Base-by-base conservation (phyloP, 2,797 vertebrate species). In the Karalla daura region DNA sequence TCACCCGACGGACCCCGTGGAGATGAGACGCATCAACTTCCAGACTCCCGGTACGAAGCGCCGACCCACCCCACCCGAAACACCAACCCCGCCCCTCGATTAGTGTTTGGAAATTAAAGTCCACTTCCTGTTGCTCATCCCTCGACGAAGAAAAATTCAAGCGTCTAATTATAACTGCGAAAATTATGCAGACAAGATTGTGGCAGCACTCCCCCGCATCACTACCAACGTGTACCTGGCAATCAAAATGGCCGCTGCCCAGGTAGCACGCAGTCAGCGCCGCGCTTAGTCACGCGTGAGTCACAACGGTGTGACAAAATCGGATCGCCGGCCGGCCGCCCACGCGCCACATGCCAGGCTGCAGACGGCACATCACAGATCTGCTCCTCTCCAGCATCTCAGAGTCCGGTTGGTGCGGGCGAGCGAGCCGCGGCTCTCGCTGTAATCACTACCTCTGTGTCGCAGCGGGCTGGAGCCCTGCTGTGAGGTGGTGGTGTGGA, bases 1-100 rank as follows among this genome's bases (percentile, higher is more conserved):
- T 82, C 96, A 98, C 88, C 96, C 98, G 0, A 98, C 97, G 17
- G 98, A 99, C 87, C 98, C 98, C 0, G 98, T 99, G 78, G 97
- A 98, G 85, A 98, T 99, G 97, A 94, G 98, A 17, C 94, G 97
- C 75, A 98, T 99, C 81, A 98, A 99, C 92, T 99, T 99, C 93
- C 97, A 99, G 93, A 99, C 98, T 0, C 97, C 97, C 71, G 98
- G 97, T 96, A 93, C 21, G 87, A 51, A 68, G 33, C 77, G 1
- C 6, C 17, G 15, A 20, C 60, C 56, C 52, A 56, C 64, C n/a
- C n/a, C n/a, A n/a, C n/a, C n/a, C n/a, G n/a, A n/a, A n/a, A 43
- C 70, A 14, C 24, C 44, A 70, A 47, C 76, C 73, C 51, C 58
- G 66, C 70, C 63, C 74, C 55, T 49, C 47, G 28, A 55, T 69